These are phyloP conservation scores for Oryzias melastigma DNA, from an alignment of 2,113 vertebrate genomes.

Conservation along the genomic window DNA sequence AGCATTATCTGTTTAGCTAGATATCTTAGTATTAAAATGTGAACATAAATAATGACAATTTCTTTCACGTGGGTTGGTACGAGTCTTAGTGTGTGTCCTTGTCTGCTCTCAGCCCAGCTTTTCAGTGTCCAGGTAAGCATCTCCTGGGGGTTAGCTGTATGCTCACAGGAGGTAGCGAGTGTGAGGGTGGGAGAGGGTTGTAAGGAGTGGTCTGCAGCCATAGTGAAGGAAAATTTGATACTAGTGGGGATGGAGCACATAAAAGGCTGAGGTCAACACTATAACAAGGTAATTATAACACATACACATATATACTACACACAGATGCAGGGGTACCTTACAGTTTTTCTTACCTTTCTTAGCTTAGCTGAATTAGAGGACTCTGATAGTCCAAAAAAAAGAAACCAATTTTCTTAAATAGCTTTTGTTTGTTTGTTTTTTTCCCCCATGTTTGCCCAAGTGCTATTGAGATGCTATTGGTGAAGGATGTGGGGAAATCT, in stretches of 20 bases:
- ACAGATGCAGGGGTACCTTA: slow-evolving; percentile 45
- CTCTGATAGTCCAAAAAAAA: slow-evolving; percentile 18
- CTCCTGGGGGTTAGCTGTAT: slow-evolving; percentile 72
- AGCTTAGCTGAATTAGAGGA: slow-evolving; percentile 42
- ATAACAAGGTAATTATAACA: slow-evolving; percentile 43
- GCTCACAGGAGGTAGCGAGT: slow-evolving; percentile 78
- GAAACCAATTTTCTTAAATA: slow-evolving; percentile 6
- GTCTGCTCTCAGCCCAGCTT: slow-evolving; percentile 66
- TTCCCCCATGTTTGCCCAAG: slow-evolving; percentile 66
- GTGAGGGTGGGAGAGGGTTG: slow-evolving; percentile 18
- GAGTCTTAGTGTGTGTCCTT: slow-evolving; percentile 42
- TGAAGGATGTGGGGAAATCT: slow-evolving; percentile 5
- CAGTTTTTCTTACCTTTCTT: slow-evolving; percentile 35
- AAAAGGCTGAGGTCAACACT: slow-evolving; percentile 47
- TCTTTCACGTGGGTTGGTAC: slow-evolving; percentile 24
- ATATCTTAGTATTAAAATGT: slow-evolving; percentile 24
- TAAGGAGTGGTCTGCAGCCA: slow-evolving; percentile 25
- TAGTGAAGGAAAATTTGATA: slow-evolving; percentile 10
- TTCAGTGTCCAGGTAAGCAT: slow-evolving; percentile 68
- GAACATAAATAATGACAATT: slow-evolving; percentile 42
- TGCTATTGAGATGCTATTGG: slow-evolving; percentile 33
- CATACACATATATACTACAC: slow-evolving; percentile 49
- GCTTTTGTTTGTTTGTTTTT: slow-evolving; percentile 14
- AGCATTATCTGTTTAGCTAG: slow-evolving; percentile 27
- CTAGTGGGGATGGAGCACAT: slow-evolving; percentile 16